Percentiles rank a stretch among this genome's conserved stretches.
Conservation (phyloP, 2,888 invertebrate genomes). For the Muscina levida region DNA sequence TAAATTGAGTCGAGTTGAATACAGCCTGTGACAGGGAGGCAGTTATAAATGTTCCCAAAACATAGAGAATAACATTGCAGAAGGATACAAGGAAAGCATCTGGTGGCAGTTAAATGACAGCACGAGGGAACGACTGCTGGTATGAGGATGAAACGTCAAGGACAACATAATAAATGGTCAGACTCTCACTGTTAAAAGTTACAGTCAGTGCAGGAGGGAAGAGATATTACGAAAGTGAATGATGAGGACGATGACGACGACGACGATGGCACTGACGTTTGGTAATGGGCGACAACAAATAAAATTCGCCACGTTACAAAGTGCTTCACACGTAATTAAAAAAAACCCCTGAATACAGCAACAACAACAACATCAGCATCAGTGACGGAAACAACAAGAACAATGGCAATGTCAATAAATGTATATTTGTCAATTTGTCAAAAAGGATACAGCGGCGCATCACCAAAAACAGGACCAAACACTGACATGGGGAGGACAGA, state of each 20-base stretch:
- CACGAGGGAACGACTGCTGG: neutral
- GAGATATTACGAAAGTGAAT: conserved; percentile 47
- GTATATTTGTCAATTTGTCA: conserved; percentile 77
- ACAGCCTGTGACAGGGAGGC: conserved; percentile 18
- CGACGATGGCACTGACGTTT: conserved; percentile 58
- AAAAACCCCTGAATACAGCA: conserved; percentile 49
- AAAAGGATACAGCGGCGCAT: conserved; percentile 31
- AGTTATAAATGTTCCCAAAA: conserved; percentile 50
- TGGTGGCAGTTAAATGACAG: neutral
- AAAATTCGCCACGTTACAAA: conserved; percentile 63
- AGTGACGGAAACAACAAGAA: conserved; percentile 64
- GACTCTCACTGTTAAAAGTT: too few species aligned
- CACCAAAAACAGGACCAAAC: conserved; percentile 10
- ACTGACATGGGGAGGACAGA: conserved; percentile 44
- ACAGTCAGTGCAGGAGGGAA: conserved; percentile 37
- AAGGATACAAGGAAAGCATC: too few species aligned
- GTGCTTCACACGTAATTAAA: conserved; percentile 65
- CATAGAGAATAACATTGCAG: conserved; percentile 12
- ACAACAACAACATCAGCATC: conserved; percentile 50
- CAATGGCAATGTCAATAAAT: conserved; percentile 73
- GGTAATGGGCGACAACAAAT: conserved; percentile 65
- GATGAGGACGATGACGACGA: conserved; percentile 32
- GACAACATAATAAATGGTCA: conserved; percentile 62
- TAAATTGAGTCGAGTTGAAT: conserved; percentile 42
- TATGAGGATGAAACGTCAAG: conserved; percentile 44